These are phyloP conservation scores for Napeogenes sylphis DNA, from an alignment of 2,888 invertebrate species.

Conservation along the genomic window DNA sequence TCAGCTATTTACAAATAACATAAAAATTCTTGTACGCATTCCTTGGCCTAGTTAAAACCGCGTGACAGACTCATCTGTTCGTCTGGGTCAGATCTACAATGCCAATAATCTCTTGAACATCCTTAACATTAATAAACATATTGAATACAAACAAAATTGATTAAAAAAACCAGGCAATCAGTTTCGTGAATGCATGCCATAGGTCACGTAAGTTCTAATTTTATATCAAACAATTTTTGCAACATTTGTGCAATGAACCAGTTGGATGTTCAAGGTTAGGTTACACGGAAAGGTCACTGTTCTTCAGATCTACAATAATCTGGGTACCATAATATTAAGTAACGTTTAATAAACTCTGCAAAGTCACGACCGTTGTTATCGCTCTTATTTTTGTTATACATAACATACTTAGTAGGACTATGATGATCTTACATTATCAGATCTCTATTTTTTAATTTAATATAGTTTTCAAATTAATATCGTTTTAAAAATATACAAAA, in stretches of 20 bases:
- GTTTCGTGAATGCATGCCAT: too few species aligned
- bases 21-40: slow-evolving; percentile 53
- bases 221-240: too few species aligned
- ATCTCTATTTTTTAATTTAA: slow-evolving; percentile 45
- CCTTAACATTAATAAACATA: slow-evolving; percentile 34
- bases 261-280: slow-evolving; percentile 18
- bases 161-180: slow-evolving; percentile 5
- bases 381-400: slow-evolving; percentile 36
- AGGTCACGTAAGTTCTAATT: too few species aligned
- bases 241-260: too few species aligned
- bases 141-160: slow-evolving; percentile 21
- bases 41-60: slow-evolving; percentile 64
- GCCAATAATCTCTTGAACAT: slow-evolving; percentile 33
- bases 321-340: slow-evolving; percentile 27
- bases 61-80: slow-evolving; percentile 59
- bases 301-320: slow-evolving; percentile 9
- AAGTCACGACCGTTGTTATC: slow-evolving; percentile 64
- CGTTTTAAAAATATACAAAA: too few species aligned
- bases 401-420: slow-evolving; percentile 34
- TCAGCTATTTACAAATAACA: slow-evolving; percentile 42
- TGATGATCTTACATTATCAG: slow-evolving; percentile 37
- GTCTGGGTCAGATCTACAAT: slow-evolving; percentile 34
- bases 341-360: slow-evolving; percentile 52
- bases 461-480: too few species aligned
- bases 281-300: slow-evolving; percentile 47